phyloP scores from a whole-genome alignment of 2,113 vertebrate species.

The Athene noctua region DNA sequence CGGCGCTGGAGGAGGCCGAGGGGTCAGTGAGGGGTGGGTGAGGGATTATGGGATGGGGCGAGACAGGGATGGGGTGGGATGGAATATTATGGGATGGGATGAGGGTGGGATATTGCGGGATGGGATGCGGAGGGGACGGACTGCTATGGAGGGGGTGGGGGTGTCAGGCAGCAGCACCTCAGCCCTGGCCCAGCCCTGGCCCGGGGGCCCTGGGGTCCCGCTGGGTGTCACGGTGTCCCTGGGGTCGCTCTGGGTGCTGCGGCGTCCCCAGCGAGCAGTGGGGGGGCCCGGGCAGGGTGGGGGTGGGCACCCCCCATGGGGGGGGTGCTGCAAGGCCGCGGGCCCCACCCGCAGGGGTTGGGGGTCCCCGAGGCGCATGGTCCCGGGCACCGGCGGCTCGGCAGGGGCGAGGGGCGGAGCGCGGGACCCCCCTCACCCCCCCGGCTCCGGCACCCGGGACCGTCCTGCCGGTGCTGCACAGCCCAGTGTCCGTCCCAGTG shows the following conservation, averaged over 20 bases:
- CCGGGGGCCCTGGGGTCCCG: neutral
- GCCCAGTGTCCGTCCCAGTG: neutral
- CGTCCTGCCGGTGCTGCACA: neutral
- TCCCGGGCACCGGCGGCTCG: conserved; percentile 80
- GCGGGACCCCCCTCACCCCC: neutral
- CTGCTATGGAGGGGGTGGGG: too few relatives aligned
- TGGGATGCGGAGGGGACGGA: neutral
- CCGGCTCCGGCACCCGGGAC: too few relatives aligned
- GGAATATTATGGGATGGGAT: too few relatives aligned
- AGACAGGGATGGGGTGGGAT: neutral
- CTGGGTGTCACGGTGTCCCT: neutral
- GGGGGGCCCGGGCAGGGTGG: neutral
- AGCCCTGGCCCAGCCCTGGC: too few relatives aligned
- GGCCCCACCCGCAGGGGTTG: neutral
- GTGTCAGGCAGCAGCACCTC: too few relatives aligned
- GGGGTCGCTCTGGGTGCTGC: neutral
- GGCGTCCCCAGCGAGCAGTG: neutral
- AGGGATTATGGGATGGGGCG: neutral
- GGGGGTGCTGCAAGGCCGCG: neutral
- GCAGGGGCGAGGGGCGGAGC: too few relatives aligned
- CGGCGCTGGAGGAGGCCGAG: too few relatives aligned
- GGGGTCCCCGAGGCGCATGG: conserved; percentile 28
- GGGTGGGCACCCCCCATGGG: neutral
- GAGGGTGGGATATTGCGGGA: neutral
- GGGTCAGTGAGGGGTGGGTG: too few relatives aligned